Evolutionary conservation across 1,140 invertebrate species (phyloP).

Genomic region (Rhyzopertha dominica): DNA sequence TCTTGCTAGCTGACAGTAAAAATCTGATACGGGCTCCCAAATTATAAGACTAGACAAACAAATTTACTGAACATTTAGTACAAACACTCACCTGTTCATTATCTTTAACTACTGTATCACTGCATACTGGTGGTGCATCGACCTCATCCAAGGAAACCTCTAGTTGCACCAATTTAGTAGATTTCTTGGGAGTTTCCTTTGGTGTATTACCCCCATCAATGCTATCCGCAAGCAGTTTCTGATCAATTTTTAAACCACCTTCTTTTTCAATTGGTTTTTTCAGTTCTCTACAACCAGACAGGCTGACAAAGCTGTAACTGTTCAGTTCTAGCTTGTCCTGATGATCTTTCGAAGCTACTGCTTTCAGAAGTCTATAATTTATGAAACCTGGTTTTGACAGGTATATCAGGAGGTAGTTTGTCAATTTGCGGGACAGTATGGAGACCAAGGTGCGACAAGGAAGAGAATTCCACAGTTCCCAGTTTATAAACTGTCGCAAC

Average conservation of each 20-base stretch:
- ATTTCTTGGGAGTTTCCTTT: constrained; percentile 9
- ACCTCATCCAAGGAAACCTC: not conserved
- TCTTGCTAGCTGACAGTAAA: too few relatives aligned
- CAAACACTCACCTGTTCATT: too few relatives aligned
- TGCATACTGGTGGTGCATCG: not conserved
- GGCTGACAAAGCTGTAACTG: constrained; percentile 15
- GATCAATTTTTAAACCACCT: constrained; percentile 15
- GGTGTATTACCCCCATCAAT: too few relatives aligned
- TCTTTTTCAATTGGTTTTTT: constrained; percentile 13
- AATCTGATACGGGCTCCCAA: too few relatives aligned
- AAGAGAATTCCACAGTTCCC: constrained; percentile 61
- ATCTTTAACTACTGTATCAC: too few relatives aligned
- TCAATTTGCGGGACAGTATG: constrained; percentile 55
- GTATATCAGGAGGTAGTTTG: constrained; percentile 47
- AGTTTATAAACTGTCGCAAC: constrained; percentile 58
- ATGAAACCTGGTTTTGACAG: constrained; percentile 50
- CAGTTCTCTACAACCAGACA: constrained; percentile 21
- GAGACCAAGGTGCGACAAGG: constrained; percentile 58
- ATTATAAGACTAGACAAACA: too few relatives aligned
- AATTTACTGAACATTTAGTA: too few relatives aligned
- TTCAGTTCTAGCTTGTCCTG: constrained; percentile 24
- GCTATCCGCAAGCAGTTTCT: too few relatives aligned
- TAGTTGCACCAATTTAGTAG: constrained; percentile 2
- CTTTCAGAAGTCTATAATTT: constrained; percentile 48
- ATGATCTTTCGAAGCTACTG: constrained; percentile 18